Percentiles rank a stretch among this genome's conserved stretches.
Conservation (phyloP, 2,113 vertebrate species). For the Sorex fumeus region DNA sequence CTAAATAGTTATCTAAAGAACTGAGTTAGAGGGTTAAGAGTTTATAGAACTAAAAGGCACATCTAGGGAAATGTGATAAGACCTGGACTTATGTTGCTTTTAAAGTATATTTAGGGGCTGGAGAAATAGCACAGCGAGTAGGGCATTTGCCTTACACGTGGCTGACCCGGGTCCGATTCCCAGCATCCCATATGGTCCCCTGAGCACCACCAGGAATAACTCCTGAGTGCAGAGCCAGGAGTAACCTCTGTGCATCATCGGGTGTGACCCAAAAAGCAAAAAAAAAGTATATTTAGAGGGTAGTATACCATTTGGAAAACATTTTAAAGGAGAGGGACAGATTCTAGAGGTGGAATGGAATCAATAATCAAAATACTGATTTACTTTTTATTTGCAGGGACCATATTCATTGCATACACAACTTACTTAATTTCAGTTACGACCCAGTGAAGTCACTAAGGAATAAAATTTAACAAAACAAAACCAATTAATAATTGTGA, state of each 20-base stretch:
- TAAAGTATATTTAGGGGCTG: constrained; percentile 1
- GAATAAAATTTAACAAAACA: constrained; percentile 1
- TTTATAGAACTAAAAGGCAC: neutral
- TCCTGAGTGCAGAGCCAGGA: no score
- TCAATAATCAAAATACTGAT: constrained; percentile 6
- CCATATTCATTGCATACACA: neutral
- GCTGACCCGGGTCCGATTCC: no score
- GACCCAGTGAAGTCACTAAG: neutral
- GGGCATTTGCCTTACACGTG: no score
- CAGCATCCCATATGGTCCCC: no score
- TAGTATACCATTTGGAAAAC: neutral
- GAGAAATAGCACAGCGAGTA: no score
- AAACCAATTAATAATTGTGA: neutral
- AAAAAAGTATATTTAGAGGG: no score
- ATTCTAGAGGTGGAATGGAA: neutral
- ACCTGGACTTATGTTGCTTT: neutral
- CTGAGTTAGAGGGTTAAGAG: neutral
- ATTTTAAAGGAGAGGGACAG: neutral
- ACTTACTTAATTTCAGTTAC: neutral
- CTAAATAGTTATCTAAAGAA: neutral
- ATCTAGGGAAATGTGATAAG: no score
- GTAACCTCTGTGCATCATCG: no score
- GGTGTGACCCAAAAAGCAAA: no score
- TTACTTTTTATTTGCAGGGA: neutral
- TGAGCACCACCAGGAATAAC: no score